Conservation (phyloP, 2,113 vertebrate genomes). For the Prunella himalayana region DNA sequence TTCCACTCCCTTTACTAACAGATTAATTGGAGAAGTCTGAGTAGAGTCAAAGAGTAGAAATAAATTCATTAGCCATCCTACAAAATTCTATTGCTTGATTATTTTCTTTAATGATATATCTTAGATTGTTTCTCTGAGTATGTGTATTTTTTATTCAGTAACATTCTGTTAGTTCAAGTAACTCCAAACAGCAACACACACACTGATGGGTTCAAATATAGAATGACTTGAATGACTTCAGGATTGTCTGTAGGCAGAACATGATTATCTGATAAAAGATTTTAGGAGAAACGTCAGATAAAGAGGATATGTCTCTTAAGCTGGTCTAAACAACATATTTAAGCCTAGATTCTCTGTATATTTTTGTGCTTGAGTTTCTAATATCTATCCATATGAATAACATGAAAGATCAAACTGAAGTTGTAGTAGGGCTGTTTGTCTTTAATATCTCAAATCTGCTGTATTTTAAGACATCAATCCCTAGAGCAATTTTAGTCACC, state of each 20-base stretch:
- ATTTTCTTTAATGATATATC: background rate
- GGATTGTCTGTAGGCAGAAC: background rate
- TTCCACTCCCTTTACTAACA: background rate
- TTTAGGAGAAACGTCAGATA: background rate
- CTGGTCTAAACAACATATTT: background rate
- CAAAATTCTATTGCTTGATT: background rate
- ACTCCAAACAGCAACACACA: background rate
- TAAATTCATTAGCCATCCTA: background rate
- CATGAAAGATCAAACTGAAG: background rate
- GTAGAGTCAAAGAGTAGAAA: background rate
- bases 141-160: background rate
- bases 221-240: background rate
- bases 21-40: background rate
- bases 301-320: background rate
- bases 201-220: fast-evolving
- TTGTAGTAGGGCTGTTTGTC: background rate
- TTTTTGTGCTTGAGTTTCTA: background rate
- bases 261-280: background rate
- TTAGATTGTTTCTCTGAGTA: background rate
- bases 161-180: background rate
- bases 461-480: background rate
- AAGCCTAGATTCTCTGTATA: background rate
- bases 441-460: background rate
- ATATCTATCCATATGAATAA: background rate
- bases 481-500: background rate